Evolutionary conservation across 2,888 invertebrate species (phyloP).

Genomic region (Scaptomyza cyrtandrae): DNA sequence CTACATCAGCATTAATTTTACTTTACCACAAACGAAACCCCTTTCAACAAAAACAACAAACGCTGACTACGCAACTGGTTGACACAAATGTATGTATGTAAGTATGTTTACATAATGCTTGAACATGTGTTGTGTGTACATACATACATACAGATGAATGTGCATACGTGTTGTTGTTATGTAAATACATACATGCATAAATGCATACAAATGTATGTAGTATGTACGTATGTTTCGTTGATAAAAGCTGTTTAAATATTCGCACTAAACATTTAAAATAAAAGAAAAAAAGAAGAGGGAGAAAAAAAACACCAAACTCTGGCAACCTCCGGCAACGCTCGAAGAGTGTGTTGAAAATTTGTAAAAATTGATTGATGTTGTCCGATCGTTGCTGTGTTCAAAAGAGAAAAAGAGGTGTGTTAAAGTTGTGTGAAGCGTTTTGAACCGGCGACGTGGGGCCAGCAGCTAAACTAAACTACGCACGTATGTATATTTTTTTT

Average conservation of each 20-base stretch:
- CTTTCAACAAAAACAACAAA: background rate
- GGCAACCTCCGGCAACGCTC: slow-evolving; percentile 33
- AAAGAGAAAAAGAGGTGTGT: background rate
- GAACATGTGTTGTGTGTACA: slow-evolving; percentile 37
- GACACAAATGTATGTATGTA: slow-evolving; percentile 28
- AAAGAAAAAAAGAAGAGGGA: background rate
- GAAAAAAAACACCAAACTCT: slow-evolving; percentile 11
- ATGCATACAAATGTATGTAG: slow-evolving; percentile 6
- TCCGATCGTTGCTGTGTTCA: slow-evolving; percentile 12
- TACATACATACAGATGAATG: slow-evolving; percentile 1
- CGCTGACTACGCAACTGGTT: slow-evolving; percentile 22
- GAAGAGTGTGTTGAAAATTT: background rate
- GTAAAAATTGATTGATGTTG: slow-evolving; percentile 16
- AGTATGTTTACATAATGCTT: slow-evolving; percentile 31
- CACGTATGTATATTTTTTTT: background rate
- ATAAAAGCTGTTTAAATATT: slow-evolving; percentile 67
- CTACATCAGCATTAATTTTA: background rate
- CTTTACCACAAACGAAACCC: background rate
- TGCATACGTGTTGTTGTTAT: slow-evolving; percentile 26
- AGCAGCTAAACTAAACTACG: background rate
- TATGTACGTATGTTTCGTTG: slow-evolving; percentile 24
- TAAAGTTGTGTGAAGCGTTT: slow-evolving; percentile 1
- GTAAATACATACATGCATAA: slow-evolving; percentile 27
- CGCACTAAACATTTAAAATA: slow-evolving; percentile 48
- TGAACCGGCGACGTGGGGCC: background rate